These are phyloP conservation scores for Chaetodon trifascialis DNA, from an alignment of 2,113 vertebrate genomes.

Conservation along the genomic window DNA sequence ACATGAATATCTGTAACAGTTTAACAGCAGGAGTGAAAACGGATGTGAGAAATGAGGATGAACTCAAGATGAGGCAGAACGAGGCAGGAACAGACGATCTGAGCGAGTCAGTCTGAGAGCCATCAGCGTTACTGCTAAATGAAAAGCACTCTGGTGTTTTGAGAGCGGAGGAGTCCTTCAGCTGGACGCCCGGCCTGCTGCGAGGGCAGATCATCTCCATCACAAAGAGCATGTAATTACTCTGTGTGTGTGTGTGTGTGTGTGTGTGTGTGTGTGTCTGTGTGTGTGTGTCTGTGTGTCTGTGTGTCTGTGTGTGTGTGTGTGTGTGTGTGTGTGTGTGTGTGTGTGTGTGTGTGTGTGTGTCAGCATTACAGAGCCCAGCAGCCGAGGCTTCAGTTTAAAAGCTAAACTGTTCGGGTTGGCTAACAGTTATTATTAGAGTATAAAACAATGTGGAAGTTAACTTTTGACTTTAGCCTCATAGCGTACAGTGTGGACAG, in stretches of 20 bases:
- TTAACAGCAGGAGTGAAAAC: neutral
- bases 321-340: too few relatives aligned
- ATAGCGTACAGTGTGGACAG: too few relatives aligned
- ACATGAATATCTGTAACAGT: too few relatives aligned
- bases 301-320: too few relatives aligned
- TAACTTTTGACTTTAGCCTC: too few relatives aligned
- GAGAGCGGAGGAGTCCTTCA: constrained; percentile 17
- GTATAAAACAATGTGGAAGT: too few relatives aligned
- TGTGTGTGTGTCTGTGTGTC: neutral
- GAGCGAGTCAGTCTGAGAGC: constrained; percentile 5
- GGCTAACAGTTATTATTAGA: neutral
- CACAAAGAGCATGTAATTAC: neutral
- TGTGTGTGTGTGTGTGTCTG: too few relatives aligned
- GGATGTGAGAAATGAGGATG: neutral
- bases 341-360: neutral
- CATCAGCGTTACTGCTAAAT: constrained; percentile 12
- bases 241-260: too few relatives aligned
- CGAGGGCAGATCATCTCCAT: constrained; percentile 19
- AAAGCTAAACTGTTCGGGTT: neutral
- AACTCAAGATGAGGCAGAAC: neutral
- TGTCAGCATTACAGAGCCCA: neutral
- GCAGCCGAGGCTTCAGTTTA: neutral
- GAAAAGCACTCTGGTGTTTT: constrained; percentile 27
- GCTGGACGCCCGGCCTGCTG: constrained; percentile 1
- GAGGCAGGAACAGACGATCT: neutral